These are phyloP conservation scores for Varanus komodoensis DNA, from an alignment of 2,113 vertebrate genomes.

Conservation along the genomic window DNA sequence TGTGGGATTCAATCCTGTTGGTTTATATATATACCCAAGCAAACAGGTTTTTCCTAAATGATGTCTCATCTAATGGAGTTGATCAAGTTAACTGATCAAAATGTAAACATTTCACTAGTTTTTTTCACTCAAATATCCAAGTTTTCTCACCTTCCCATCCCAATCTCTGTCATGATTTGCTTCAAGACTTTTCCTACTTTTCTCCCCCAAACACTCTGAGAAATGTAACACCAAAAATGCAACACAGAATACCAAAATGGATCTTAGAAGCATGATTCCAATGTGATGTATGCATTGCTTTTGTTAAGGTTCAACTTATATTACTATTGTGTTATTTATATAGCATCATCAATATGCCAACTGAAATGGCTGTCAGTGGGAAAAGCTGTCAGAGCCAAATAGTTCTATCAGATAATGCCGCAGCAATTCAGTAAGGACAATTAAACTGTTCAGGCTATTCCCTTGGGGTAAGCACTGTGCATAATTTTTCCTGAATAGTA, in stretches of 20 bases:
- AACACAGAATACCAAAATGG: neutral
- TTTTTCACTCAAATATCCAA: neutral
- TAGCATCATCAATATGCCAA: neutral
- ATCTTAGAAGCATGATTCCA: neutral
- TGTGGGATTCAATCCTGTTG: neutral
- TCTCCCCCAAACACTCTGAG: neutral
- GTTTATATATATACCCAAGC: neutral
- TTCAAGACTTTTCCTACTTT: neutral
- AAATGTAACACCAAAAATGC: neutral
- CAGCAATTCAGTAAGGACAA: neutral
- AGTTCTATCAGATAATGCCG: neutral
- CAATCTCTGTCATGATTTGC: neutral
- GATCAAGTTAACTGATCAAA: neutral
- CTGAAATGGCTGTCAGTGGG: neutral
- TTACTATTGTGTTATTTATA: neutral
- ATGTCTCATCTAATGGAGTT: neutral
- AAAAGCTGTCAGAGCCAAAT: neutral
- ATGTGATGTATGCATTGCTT: neutral
- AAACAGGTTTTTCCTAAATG: neutral
- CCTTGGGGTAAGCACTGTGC: neutral
- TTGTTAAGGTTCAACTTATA: neutral
- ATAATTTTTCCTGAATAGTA: neutral
- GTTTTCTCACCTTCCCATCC: neutral
- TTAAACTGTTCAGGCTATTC: neutral
- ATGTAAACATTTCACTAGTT: neutral